Percentiles rank a stretch among this genome's conserved stretches.
phyloP scores from a whole-genome alignment of 2,113 vertebrate species.

The Toxotes chatareus region DNA sequence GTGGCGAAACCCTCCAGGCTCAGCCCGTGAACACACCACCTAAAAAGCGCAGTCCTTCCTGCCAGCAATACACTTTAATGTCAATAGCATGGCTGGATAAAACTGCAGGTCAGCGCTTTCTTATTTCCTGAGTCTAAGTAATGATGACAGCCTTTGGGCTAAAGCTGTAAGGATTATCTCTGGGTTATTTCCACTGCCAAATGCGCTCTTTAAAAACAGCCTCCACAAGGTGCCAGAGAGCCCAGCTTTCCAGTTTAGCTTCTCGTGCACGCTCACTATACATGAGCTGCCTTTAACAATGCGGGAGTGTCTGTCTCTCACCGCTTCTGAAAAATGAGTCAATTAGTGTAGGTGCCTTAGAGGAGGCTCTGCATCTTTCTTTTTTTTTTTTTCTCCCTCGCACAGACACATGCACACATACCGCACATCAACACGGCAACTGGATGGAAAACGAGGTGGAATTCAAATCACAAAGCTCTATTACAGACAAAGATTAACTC shows the following conservation, averaged over 20 bases:
- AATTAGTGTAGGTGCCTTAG: constrained; percentile 67
- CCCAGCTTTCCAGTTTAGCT: constrained; percentile 2
- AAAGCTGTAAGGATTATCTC: constrained; percentile 49
- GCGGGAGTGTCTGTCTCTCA: constrained; percentile 35
- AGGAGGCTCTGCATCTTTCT: constrained; percentile 30
- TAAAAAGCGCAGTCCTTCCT: neutral
- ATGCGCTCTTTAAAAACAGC: constrained; percentile 39
- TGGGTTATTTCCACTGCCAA: constrained; percentile 47
- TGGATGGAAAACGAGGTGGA: constrained; percentile 6
- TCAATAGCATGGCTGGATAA: constrained; percentile 1
- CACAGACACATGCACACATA: neutral
- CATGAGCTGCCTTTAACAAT: constrained; percentile 44
- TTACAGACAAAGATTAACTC: constrained; percentile 43
- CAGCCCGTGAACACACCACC: neutral
- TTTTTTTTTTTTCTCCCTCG: neutral
- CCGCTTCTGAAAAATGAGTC: constrained; percentile 67
- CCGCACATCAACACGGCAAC: neutral
- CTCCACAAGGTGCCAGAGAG: neutral
- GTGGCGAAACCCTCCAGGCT: constrained; percentile 7
- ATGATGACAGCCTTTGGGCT: constrained; percentile 56
- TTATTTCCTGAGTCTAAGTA: constrained; percentile 29
- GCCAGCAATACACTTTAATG: constrained; percentile 25
- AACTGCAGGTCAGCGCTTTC: constrained; percentile 57
- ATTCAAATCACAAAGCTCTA: constrained; percentile 41
- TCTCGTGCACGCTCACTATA: neutral